Evolutionary conservation across 1,140 invertebrate species (phyloP).

Genomic region (Drosophila suzukii): DNA sequence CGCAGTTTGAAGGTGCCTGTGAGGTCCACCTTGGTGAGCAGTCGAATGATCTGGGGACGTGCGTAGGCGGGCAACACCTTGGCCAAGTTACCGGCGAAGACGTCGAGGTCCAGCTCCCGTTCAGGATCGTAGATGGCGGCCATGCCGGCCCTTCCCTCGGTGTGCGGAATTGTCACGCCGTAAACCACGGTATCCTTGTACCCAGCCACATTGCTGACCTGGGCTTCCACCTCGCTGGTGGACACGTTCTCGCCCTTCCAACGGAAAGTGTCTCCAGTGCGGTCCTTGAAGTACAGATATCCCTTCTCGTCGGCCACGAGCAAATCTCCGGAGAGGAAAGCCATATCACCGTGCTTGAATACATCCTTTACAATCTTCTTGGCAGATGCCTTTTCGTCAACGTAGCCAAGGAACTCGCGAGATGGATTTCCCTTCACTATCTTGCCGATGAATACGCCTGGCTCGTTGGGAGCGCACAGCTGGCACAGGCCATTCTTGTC

Average conservation of each 20-base stretch:
- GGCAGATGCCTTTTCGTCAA: conserved; percentile 94
- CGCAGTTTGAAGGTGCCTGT: conserved; percentile 98
- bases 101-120: conserved; percentile 88
- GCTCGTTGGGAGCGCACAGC: conserved; percentile 90
- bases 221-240: conserved; percentile 97
- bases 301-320: conserved; percentile 96
- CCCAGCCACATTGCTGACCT: conserved; percentile 94
- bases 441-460: conserved; percentile 98
- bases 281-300: conserved; percentile 97
- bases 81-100: conserved; percentile 88
- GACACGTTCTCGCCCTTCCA: conserved; percentile 99
- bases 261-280: conserved; percentile 98
- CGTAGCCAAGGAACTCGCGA: conserved; percentile 95
- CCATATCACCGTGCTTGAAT: conserved; percentile 94
- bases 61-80: conserved; percentile 93
- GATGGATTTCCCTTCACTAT: conserved; percentile 93
- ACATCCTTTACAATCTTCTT: conserved; percentile 97
- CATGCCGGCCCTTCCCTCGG: conserved; percentile 98
- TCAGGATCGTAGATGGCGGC: conserved; percentile 94
- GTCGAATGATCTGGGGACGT: conserved; percentile 93
- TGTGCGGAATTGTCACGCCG: conserved; percentile 91
- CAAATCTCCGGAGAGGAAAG: conserved; percentile 97
- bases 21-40: conserved; percentile 92
- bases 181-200: conserved; percentile 96
- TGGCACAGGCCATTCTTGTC: conserved; percentile 92